Base-by-base conservation (phyloP, 2,113 vertebrate genomes). In the Centropristis striata region DNA sequence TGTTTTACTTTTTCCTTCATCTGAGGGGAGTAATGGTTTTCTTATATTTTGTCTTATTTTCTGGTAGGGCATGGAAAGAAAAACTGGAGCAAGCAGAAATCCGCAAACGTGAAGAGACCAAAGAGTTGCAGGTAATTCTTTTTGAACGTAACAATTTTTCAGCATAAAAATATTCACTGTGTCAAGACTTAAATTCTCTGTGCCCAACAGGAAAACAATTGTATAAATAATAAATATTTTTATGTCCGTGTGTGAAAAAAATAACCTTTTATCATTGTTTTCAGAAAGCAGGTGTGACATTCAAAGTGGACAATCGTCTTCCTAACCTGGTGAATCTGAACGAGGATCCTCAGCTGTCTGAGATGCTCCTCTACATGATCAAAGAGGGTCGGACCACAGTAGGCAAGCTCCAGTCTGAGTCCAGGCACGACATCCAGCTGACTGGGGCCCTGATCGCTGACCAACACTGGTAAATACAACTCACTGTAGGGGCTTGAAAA, bases 341-440 rank as follows among this genome's bases (percentile, higher is more conserved):
- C 51, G 98, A 99, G 91, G 98, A 99, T 80, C 98, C 98, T 36
- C 98, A 99, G 91, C 95, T 99, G 63, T 99, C 98, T 2, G 98
- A 99, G 90, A 96, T 98, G 95, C 95, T 99, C 37, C 89, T 99
- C 4, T 99, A 99, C 83, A 98, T 98, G 97, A 96, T 99, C 69
- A 97, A 97, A 89, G 97, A 97, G 92, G 98, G 98, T 36, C 90
- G 89, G 66, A 99, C 97, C 51, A 97, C 96, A 0, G 97, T 98
- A 32, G 98, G 98, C 39, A 98, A 96, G 66, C 86, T 93, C 15
- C 94, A 89, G 39, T 91, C 94, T 3, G 84, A 92, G 75, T 97
- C 95, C 0, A 81, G 75, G 74, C 96, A 96, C 11, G 97, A 98
- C 75, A 99, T 99, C 71, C 97, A 98, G 88, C 93, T 99, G 61